Conservation (phyloP, 2,113 vertebrate genomes). For the Etheostoma spectabile region DNA sequence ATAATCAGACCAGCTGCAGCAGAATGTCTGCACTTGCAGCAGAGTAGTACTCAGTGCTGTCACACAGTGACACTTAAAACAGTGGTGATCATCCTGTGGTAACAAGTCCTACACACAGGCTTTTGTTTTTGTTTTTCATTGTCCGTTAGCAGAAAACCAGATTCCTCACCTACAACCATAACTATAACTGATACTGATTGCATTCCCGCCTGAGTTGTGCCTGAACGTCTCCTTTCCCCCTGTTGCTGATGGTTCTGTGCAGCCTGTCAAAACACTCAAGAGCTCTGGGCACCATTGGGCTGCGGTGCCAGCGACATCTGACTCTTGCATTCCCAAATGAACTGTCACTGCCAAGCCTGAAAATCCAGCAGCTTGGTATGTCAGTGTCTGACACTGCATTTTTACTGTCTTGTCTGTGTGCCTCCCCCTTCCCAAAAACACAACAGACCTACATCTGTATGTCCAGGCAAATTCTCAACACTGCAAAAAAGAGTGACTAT, state of each 20-base stretch:
- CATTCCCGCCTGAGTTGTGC: slow-evolving; percentile 28
- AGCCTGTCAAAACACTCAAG: slow-evolving; percentile 66
- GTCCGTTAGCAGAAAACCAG: slow-evolving; percentile 24
- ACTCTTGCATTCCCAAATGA: slow-evolving; percentile 62
- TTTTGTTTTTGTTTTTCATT: slow-evolving; percentile 10
- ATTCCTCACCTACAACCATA: slow-evolving; percentile 26
- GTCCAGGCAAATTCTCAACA: slow-evolving; percentile 19
- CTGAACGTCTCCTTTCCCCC: slow-evolving; percentile 20
- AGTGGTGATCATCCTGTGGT: slow-evolving; percentile 23
- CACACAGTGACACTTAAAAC: slow-evolving; percentile 47
- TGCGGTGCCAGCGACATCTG: slow-evolving; percentile 66
- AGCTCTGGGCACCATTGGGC: slow-evolving; percentile 44
- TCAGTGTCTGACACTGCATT: slow-evolving; percentile 59
- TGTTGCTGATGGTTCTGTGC: slow-evolving; percentile 44
- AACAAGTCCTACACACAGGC: slow-evolving; percentile 5
- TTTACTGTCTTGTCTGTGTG: slow-evolving; percentile 31
- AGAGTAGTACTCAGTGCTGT: slow-evolving; percentile 36
- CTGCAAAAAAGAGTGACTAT: neutral
- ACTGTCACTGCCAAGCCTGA: slow-evolving; percentile 54
- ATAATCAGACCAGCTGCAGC: slow-evolving; percentile 85
- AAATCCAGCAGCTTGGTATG: slow-evolving; percentile 48
- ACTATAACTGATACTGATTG: slow-evolving; percentile 50
- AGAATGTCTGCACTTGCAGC: slow-evolving; percentile 73
- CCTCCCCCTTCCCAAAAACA: slow-evolving; percentile 19
- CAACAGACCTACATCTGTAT: slow-evolving; percentile 6